A percentile compares a stretch with the other conserved stretches of the same genome.
Conservation (phyloP, 2,797 vertebrate genomes). For the Coilia nasus region DNA sequence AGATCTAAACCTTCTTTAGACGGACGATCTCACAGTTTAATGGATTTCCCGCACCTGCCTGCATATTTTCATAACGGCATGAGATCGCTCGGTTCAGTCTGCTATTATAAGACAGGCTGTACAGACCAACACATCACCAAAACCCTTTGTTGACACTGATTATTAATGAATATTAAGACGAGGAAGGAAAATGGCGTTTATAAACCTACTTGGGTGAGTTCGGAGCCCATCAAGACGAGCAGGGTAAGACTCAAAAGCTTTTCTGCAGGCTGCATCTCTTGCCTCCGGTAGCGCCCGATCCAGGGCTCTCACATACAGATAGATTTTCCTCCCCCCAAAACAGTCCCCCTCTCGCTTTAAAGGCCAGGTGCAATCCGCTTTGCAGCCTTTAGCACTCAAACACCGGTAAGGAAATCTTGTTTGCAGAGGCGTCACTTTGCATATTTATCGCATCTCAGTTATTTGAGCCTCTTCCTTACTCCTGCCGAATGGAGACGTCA, state of each 20-base stretch:
- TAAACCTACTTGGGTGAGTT: slow-evolving; percentile 87
- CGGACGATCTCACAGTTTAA: background rate
- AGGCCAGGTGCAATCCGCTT: slow-evolving; percentile 49
- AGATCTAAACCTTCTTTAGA: background rate
- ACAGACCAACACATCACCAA: background rate
- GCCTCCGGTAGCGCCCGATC: slow-evolving; percentile 64
- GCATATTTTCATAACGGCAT: background rate
- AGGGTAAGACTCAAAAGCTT: slow-evolving; percentile 83
- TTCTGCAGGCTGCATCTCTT: slow-evolving; percentile 83
- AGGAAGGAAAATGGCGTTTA: slow-evolving; percentile 70
- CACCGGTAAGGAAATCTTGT: slow-evolving; percentile 72
- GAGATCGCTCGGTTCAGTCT: background rate
- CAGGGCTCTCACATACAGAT: slow-evolving; percentile 72
- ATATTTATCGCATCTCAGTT: slow-evolving; percentile 75
- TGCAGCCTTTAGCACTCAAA: slow-evolving; percentile 69
- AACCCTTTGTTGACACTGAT: background rate
- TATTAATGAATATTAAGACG: background rate
- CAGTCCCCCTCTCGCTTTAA: slow-evolving; percentile 53
- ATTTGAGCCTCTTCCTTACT: slow-evolving; percentile 49
- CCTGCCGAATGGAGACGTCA: slow-evolving; percentile 54
- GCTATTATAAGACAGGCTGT: background rate
- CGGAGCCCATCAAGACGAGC: slow-evolving; percentile 86
- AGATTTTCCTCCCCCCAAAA: slow-evolving; percentile 39
- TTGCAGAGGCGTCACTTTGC: slow-evolving; percentile 76
- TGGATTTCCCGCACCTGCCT: background rate